Conservation (phyloP, 2,888 invertebrate species). For the Callyntrura sp. region DNA sequence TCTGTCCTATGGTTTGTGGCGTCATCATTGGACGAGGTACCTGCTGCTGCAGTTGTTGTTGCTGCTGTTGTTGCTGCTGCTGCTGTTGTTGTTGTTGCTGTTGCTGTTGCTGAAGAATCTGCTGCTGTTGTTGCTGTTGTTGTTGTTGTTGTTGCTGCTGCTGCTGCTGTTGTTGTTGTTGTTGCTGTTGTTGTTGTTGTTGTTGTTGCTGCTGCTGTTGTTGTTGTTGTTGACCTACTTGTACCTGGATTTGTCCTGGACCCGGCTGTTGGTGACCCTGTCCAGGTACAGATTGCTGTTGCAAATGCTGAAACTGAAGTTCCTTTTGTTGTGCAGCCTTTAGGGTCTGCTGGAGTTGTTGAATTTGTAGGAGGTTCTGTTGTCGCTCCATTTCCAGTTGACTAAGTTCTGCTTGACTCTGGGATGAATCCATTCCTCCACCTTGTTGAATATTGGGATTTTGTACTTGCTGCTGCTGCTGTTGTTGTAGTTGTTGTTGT, state of each 20-base stretch:
- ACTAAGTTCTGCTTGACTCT: conserved; percentile 63
- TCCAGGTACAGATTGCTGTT: conserved; percentile 68
- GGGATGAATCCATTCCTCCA: conserved; percentile 80
- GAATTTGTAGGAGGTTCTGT: conserved; percentile 92
- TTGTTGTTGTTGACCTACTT: conserved; percentile 85
- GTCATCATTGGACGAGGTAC: conserved; percentile 85
- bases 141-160: too few relatives aligned
- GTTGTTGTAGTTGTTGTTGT: conserved; percentile 83
- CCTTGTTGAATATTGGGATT: conserved; percentile 86
- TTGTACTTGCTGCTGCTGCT: conserved; percentile 84
- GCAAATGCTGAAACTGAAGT: conserved; percentile 88
- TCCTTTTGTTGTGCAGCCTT: conserved; percentile 93
- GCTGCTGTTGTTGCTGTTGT: conserved; percentile 87
- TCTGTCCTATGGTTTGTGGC: conserved; percentile 85
- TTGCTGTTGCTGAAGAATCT: conserved; percentile 86
- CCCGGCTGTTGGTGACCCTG: conserved; percentile 58
- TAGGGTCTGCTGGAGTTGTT: conserved; percentile 91
- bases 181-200: too few relatives aligned
- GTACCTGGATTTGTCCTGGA: conserved; percentile 67
- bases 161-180: too few relatives aligned
- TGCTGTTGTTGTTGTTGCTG: conserved; percentile 88
- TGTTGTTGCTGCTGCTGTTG: too few relatives aligned
- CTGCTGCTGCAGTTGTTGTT: conserved; percentile 86
- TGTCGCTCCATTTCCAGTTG: conserved; percentile 89
- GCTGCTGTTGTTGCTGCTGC: conserved; percentile 87